These are phyloP conservation scores for Philaethria dido DNA, from an alignment of 2,888 invertebrate species.

Conservation along the genomic window DNA sequence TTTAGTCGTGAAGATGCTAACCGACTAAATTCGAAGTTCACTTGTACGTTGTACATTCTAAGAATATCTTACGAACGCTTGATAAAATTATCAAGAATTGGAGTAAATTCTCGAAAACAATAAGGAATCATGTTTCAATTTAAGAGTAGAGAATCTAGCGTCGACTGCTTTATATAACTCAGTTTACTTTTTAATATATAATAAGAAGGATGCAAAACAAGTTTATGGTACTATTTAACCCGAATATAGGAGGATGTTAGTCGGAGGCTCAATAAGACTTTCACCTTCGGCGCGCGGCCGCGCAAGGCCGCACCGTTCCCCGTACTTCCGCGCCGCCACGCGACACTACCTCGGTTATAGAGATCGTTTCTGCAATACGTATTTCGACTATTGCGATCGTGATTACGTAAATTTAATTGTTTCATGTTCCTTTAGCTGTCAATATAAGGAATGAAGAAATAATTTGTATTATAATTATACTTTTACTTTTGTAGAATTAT, in stretches of 20 bases:
- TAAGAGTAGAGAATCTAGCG: neutral
- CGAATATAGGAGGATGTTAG: slow-evolving; percentile 68
- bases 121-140: neutral
- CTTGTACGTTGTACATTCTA: slow-evolving; percentile 10
- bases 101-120: neutral
- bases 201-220: neutral
- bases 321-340: slow-evolving; percentile 55
- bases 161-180: neutral
- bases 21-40: slow-evolving; percentile 7
- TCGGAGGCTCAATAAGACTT: slow-evolving; percentile 82
- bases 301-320: slow-evolving; percentile 77
- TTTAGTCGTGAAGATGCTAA: slow-evolving; percentile 24
- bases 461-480: neutral
- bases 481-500: neutral
- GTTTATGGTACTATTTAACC: slow-evolving; percentile 41
- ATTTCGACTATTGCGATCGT: slow-evolving; percentile 59
- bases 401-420: slow-evolving; percentile 38
- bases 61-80: slow-evolving; percentile 19
- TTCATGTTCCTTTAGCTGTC: slow-evolving; percentile 4
- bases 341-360: slow-evolving; percentile 46
- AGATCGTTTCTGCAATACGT: slow-evolving; percentile 66
- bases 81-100: neutral
- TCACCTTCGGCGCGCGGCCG: slow-evolving; percentile 79
- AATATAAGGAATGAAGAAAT: slow-evolving; percentile 3
- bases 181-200: neutral